These are phyloP conservation scores for Myripristis murdjan DNA, from an alignment of 2,797 vertebrate species.

Conservation along the genomic window DNA sequence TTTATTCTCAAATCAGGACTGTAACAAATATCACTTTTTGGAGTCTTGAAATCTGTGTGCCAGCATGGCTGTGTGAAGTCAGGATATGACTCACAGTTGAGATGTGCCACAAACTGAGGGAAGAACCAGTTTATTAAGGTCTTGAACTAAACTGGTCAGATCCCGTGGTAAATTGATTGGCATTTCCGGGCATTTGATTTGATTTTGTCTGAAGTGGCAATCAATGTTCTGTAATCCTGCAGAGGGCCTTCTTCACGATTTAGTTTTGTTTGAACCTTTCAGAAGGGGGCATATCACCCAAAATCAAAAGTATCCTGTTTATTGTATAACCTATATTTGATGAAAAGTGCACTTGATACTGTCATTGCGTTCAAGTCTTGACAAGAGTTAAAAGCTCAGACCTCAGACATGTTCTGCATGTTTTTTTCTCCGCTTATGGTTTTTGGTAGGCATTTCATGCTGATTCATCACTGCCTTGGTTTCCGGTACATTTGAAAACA, in stretches of 20 bases:
- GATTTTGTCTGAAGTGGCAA: slow-evolving; percentile 24
- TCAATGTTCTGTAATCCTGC: slow-evolving; percentile 34
- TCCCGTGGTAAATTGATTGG: slow-evolving; percentile 44
- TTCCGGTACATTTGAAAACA: not conserved
- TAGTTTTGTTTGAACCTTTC: not conserved
- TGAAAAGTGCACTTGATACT: not conserved
- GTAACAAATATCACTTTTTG: not conserved
- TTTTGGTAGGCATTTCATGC: not conserved
- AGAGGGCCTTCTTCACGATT: slow-evolving; percentile 16
- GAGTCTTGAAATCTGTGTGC: not conserved
- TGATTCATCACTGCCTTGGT: too few relatives aligned
- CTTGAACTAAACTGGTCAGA: slow-evolving; percentile 38
- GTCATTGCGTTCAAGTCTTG: not conserved
- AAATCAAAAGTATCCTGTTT: not conserved
- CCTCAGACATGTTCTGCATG: not conserved
- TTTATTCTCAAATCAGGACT: not conserved
- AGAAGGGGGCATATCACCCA: not conserved
- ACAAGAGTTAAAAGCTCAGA: too few relatives aligned
- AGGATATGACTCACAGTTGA: not conserved
- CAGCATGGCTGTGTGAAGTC: not conserved
- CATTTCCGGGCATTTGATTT: slow-evolving; percentile 36
- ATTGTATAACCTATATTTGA: too few relatives aligned
- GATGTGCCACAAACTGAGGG: slow-evolving; percentile 16
- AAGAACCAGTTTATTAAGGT: slow-evolving; percentile 42
- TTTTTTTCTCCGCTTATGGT: not conserved